Conservation (phyloP, 2,888 invertebrate genomes). For the Tenthredo mesomela region DNA sequence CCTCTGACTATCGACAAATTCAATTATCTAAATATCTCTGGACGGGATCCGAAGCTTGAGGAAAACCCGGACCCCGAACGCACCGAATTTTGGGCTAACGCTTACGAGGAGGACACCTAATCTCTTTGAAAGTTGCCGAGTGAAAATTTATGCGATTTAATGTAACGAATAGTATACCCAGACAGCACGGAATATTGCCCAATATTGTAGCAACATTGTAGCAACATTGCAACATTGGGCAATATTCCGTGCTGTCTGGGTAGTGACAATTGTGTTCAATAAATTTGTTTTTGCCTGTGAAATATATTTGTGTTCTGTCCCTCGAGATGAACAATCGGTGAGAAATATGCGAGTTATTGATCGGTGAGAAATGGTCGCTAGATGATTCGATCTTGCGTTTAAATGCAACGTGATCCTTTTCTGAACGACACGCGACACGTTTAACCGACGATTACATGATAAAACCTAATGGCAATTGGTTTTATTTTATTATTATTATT, state of each 20-base stretch:
- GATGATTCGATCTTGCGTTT: neutral
- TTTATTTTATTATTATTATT: too few relatives aligned
- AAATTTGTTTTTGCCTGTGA: neutral
- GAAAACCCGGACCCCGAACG: conserved; percentile 9
- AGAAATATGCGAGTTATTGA: neutral
- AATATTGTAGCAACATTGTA: too few relatives aligned
- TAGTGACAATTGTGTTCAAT: neutral
- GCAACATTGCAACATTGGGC: too few relatives aligned
- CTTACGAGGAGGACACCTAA: conserved; percentile 8
- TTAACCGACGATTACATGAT: neutral
- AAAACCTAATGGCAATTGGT: neutral
- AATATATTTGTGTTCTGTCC: neutral
- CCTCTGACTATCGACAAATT: neutral
- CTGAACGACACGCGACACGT: neutral
- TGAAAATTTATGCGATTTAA: neutral
- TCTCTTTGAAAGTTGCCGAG: neutral
- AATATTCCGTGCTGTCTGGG: too few relatives aligned
- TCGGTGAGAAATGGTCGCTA: neutral
- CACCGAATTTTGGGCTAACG: neutral
- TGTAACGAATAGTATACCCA: neutral
- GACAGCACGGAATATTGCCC: too few relatives aligned
- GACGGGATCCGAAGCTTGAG: neutral
- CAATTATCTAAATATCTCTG: neutral
- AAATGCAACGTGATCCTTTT: neutral
- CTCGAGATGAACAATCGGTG: neutral